Evolutionary conservation across 1,140 invertebrate genomes (phyloP).

Genomic region (Acyrthosiphon pisum): DNA sequence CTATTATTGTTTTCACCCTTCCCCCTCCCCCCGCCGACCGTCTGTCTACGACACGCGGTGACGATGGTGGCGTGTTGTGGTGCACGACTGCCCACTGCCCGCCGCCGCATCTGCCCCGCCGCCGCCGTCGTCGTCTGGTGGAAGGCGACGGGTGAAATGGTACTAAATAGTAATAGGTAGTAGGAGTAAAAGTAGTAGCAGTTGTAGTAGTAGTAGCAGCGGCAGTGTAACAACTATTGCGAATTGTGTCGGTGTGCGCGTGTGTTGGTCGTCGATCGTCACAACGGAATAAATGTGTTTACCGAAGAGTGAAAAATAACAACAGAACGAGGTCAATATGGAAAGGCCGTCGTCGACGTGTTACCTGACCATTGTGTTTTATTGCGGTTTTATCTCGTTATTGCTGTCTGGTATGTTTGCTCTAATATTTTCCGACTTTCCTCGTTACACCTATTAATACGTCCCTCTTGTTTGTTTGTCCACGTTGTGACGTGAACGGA

Average conservation of each 20-base stretch:
- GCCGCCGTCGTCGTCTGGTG: not conserved
- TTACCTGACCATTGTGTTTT: not conserved
- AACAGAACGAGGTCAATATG: conserved; percentile 52
- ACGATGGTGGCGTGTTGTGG: not conserved
- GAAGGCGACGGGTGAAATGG: not conserved
- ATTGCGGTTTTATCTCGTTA: not conserved
- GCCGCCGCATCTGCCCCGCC: not conserved
- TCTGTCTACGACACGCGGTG: not conserved
- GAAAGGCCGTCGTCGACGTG: conserved; percentile 47
- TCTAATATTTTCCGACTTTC: not conserved
- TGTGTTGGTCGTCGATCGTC: not conserved
- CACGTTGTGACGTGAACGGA: not conserved
- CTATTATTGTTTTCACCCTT: conserved; percentile 49
- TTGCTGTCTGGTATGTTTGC: not conserved
- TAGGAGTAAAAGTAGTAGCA: not conserved
- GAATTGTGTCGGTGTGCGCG: not conserved
- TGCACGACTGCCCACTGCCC: not conserved
- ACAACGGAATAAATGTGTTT: not conserved
- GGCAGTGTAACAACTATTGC: not conserved
- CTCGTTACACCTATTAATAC: not conserved
- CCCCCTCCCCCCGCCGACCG: not conserved
- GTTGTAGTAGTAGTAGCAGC: not conserved
- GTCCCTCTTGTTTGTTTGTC: not conserved
- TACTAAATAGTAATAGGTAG: not conserved
- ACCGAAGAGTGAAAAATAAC: conserved; percentile 20